Evolutionary conservation across 2,113 vertebrate species (phyloP), one percentile per base, ranked within the genome.

Genomic region (Motacilla tschutschensis): DNA sequence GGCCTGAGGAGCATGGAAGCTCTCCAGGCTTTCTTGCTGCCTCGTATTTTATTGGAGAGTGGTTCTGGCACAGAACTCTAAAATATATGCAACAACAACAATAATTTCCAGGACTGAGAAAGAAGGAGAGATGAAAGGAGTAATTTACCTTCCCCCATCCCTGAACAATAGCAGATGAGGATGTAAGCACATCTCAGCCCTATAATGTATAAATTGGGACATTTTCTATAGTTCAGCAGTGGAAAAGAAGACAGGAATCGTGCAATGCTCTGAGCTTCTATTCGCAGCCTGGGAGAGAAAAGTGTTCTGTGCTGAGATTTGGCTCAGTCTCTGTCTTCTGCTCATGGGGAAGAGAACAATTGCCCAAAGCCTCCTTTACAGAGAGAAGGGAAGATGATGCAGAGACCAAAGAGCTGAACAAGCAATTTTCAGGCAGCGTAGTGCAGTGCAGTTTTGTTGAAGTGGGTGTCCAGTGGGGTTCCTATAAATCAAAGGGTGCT

Each of bases 191-290:
- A 84, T 91, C 82, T 94, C 74, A 79, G 51, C 22, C 41, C 53
- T 84, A 88, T 90, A 58, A 93, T 93, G 86, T 88, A 89, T 91
- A 92, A 93, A 90, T 65, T 83, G 76, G 81, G 88, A 83, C 79
- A 47, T 72, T 93, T 92, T 77, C 82, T 85, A 33, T 70, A 72
- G 47, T 87, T 89, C 67, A 89, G 72, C 75, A 38, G 14, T 72
- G 58, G 48, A 70, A 79, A 81, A 73, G 55, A 82, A 44, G 81
- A 76, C 71, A 73, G 54, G 88, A 78, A 76, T 77, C 6, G 40
- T 87, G 76, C 84, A 78, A 43, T 67, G 65, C 46, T 57, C 50
- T 85, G 72, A 62, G 66, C 85, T 92, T 84, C 55, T 85, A 18
- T 81, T 92, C 71, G 54, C 74, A 76, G 62, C 10, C 43, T 14